Evolutionary conservation across 2,113 vertebrate genomes (phyloP).

Genomic region (Rhizomys pruinosus): DNA sequence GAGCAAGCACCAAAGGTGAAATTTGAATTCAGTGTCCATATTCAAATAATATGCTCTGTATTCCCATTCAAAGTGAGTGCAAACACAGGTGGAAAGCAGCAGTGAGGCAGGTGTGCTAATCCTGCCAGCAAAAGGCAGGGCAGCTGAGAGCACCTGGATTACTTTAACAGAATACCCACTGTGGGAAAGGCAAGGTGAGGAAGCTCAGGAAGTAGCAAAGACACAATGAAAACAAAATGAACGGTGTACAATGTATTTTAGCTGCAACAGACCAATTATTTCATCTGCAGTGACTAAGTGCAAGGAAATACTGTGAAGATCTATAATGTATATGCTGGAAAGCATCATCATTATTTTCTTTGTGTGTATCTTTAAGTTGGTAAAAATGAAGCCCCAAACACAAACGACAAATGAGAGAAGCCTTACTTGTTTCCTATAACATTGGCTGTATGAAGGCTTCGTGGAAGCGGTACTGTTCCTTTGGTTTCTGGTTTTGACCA

Average conservation of each 20-base stretch:
- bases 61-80: neutral
- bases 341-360: slow-evolving; percentile 7
- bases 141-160: neutral
- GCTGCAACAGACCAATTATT: neutral
- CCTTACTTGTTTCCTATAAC: slow-evolving; percentile 97
- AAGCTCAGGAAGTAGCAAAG: neutral
- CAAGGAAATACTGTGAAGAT: neutral
- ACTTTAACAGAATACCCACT: neutral
- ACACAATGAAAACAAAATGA: neutral
- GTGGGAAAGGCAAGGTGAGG: neutral
- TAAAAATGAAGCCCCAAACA: slow-evolving; percentile 5
- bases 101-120: neutral
- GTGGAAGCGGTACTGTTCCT: slow-evolving; percentile 92
- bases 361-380: slow-evolving; percentile 64
- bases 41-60: neutral
- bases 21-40: neutral
- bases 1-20: slow-evolving; percentile 14
- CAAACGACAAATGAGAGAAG: neutral
- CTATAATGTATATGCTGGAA: slow-evolving; percentile 26
- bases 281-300: neutral
- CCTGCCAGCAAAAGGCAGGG: neutral
- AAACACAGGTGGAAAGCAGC: neutral
- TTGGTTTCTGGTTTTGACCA: slow-evolving; percentile 94
- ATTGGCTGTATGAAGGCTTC: slow-evolving; percentile 96
- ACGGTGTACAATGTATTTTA: neutral